Base-by-base conservation (phyloP, 2,113 vertebrate species). In the Eupsittula cactorum region DNA sequence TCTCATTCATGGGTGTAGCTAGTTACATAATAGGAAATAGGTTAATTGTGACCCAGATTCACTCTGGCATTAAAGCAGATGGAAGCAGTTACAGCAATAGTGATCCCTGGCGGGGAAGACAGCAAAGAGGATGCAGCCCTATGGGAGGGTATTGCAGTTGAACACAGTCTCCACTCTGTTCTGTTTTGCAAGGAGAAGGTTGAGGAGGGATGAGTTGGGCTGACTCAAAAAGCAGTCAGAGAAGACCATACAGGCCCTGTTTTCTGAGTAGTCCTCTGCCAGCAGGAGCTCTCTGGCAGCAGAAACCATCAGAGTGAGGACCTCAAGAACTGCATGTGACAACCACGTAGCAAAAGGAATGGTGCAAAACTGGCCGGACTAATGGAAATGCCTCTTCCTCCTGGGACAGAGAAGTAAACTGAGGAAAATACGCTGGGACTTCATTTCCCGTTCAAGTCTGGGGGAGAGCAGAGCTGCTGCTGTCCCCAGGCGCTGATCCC, bases 11-110 rank as follows among this genome's bases (percentile, higher is more conserved):
- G 70, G 52, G 33, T 69, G 59, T 77, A 85, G 41, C 57, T 55
- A 68, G 52, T 87, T 91, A 65, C 44, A 12, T 65, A 44, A 82
- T 8, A 42, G 19, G 87, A 94, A 88, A 62, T 46, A 71, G 47
- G 31, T 91, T 88, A 92, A 86, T 93, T 88, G 55, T 44, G 44
- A 59, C 49, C 75, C 49, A 53, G 42, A 90, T 93, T 87, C 88
- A 52, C n/a, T 13, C 64, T 80, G 82, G 44, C 59, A 77, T 57
- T 82, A 86, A 91, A 78, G 55, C 52, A 75, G 16, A 37, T 88
- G 23, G 73, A 88, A 91, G 93, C 53, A 87, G 55, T 49, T 84
- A 11, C 10, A 74, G 57, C 35, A 92, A 21, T 13, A 62, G 21
- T 9, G 29, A n/a, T 70, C n/a, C 41, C 50, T 95, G 55, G n/a